Percentiles rank a stretch among this genome's conserved stretches.
Conservation (phyloP, 2,797 vertebrate species). For the Eulemur mongoz region DNA sequence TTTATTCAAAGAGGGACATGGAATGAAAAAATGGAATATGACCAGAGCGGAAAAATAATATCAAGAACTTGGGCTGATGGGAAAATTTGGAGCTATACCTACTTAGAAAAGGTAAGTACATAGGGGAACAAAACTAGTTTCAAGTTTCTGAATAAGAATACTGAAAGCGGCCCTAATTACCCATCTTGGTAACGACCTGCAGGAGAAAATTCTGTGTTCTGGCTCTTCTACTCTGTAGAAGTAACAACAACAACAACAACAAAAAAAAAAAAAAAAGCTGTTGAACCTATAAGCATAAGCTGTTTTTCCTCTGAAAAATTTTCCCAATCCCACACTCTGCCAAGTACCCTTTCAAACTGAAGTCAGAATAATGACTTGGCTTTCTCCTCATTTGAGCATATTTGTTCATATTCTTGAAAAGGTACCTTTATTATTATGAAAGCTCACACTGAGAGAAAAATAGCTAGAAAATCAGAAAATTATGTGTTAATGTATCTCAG, state of each 20-base stretch:
- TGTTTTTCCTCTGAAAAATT: constrained; percentile 62
- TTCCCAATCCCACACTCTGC: not conserved
- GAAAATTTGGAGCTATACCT: constrained; percentile 99
- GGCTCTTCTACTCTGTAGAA: not conserved
- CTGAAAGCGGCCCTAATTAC: not conserved
- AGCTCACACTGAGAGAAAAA: constrained; percentile 55
- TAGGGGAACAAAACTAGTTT: not conserved
- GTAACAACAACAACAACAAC: not conserved
- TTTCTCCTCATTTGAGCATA: constrained; percentile 67
- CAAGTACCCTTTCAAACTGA: constrained; percentile 43
- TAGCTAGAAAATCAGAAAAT: constrained; percentile 61
- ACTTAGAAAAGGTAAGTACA: constrained; percentile 93
- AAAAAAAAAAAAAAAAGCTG: not conserved
- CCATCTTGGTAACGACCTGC: not conserved
- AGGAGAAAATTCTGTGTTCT: not conserved
- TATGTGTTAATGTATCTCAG: constrained; percentile 56
- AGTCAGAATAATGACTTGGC: constrained; percentile 47
- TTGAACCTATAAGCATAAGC: not conserved
- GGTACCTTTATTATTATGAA: constrained; percentile 60
- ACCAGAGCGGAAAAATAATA: constrained; percentile 93
- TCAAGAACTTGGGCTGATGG: constrained; percentile 98
- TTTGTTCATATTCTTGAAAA: constrained; percentile 63
- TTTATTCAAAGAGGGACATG: constrained; percentile 96
- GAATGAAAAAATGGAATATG: constrained; percentile 97
- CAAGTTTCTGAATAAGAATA: constrained; percentile 7